A percentile compares a stretch with the other conserved stretches of the same genome.
phyloP scores from a whole-genome alignment of 2,113 vertebrate species.

The Misgurnus anguillicaudatus region DNA sequence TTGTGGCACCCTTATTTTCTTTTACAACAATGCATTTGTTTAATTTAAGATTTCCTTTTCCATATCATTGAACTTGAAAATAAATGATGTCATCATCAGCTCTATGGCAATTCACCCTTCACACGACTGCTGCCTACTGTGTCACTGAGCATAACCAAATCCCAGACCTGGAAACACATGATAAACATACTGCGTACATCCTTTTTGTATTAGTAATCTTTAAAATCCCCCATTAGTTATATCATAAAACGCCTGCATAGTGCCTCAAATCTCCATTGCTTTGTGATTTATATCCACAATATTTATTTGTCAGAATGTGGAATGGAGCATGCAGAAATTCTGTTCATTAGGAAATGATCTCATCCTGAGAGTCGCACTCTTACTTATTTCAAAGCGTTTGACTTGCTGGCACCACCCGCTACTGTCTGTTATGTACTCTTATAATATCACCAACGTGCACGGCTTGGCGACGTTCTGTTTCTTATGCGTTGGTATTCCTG shows the following conservation, averaged over 20 bases:
- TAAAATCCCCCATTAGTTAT: constrained; percentile 15
- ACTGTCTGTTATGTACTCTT: constrained; percentile 50
- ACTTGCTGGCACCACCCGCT: constrained; percentile 45
- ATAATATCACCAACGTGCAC: constrained; percentile 47
- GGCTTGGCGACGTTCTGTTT: constrained; percentile 46
- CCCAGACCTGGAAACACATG: constrained; percentile 23
- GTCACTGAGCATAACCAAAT: constrained; percentile 13
- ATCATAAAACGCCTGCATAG: constrained; percentile 2
- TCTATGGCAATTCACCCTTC: constrained; percentile 6
- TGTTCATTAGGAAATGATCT: constrained; percentile 51
- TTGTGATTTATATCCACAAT: constrained; percentile 24
- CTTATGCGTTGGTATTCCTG: constrained; percentile 53
- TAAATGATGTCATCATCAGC: constrained; percentile 27
- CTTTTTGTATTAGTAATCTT: background rate
- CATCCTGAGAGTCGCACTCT: constrained; percentile 35
- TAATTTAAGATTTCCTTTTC: background rate
- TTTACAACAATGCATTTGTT: too few species aligned
- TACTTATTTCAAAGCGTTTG: constrained; percentile 40
- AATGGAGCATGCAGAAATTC: constrained; percentile 37
- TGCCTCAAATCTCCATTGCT: constrained; percentile 18
- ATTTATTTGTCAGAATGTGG: constrained; percentile 45
- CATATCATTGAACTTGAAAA: background rate
- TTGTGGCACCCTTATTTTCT: too few species aligned
- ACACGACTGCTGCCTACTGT: background rate
- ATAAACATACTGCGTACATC: constrained; percentile 10